phyloP scores from a whole-genome alignment of 2,888 invertebrate genomes.

The Sinodicranocentrus sp. region DNA sequence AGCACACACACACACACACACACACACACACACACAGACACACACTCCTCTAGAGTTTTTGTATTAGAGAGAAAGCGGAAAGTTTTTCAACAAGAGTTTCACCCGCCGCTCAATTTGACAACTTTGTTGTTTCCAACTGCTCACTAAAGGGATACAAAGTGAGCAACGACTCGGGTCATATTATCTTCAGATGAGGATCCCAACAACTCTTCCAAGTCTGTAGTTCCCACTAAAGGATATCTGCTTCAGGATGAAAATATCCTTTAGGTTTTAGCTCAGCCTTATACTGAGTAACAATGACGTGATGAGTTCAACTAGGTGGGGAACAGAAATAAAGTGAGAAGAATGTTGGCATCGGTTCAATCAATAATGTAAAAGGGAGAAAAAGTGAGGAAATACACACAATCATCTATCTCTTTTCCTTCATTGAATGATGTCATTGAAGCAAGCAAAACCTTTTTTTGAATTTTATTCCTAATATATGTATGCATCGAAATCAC shows the following conservation, averaged over 20 bases:
- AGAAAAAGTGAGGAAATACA: background rate
- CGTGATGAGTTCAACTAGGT: constrained; percentile 20
- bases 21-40: too few species aligned
- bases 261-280: too few species aligned
- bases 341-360: constrained; percentile 40
- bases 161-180: too few species aligned
- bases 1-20: too few species aligned
- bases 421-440: constrained; percentile 42
- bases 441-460: constrained; percentile 53
- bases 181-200: too few species aligned
- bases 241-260: too few species aligned
- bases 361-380: constrained; percentile 52
- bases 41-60: background rate
- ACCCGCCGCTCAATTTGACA: constrained; percentile 56
- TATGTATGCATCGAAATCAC: too few species aligned
- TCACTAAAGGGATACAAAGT: constrained; percentile 7
- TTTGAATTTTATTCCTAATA: too few species aligned
- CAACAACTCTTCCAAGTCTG: too few species aligned
- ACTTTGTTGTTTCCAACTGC: constrained; percentile 46
- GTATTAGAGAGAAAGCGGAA: constrained; percentile 3
- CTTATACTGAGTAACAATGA: too few species aligned
- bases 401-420: constrained; percentile 34
- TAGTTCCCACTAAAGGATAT: too few species aligned
- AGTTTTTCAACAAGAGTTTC: constrained; percentile 25
- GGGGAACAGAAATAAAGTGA: constrained; percentile 1